phyloP scores from a whole-genome alignment of 2,888 invertebrate species.

The Loripinus fragilis region DNA sequence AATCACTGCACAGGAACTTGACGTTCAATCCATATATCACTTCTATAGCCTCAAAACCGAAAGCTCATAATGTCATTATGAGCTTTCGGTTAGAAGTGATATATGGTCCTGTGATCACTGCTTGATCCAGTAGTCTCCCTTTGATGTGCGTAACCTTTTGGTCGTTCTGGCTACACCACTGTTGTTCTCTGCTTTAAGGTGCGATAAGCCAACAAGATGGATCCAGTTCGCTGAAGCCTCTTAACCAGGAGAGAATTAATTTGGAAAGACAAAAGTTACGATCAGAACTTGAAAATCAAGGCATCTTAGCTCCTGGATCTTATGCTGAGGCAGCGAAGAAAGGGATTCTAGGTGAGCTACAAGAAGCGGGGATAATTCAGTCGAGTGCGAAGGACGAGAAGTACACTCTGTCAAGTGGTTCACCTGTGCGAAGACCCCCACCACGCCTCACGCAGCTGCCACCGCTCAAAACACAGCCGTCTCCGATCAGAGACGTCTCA shows the following conservation, averaged over 20 bases:
- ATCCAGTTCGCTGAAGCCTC: neutral
- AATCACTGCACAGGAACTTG: no score
- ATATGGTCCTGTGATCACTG: no score
- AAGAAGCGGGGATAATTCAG: conserved; percentile 38
- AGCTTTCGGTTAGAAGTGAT: no score
- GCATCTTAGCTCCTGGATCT: neutral
- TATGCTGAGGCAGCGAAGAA: conserved; percentile 1
- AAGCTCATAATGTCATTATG: no score
- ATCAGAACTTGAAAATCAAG: neutral
- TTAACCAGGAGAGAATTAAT: neutral
- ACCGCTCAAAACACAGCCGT: neutral
- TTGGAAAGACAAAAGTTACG: neutral
- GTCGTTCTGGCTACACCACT: no score
- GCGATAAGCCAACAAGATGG: no score
- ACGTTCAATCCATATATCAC: no score
- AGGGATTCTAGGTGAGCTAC: conserved; percentile 37
- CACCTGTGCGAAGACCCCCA: conserved; percentile 14
- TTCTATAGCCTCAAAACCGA: no score
- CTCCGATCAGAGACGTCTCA: neutral
- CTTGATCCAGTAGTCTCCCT: no score
- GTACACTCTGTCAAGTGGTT: conserved; percentile 35
- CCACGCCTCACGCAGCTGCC: conserved; percentile 14
- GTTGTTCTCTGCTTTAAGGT: no score
- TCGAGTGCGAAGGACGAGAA: neutral
- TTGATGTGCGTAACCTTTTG: no score